These are phyloP conservation scores for Phengaris alcon DNA, from an alignment of 2,888 invertebrate species.

Conservation along the genomic window DNA sequence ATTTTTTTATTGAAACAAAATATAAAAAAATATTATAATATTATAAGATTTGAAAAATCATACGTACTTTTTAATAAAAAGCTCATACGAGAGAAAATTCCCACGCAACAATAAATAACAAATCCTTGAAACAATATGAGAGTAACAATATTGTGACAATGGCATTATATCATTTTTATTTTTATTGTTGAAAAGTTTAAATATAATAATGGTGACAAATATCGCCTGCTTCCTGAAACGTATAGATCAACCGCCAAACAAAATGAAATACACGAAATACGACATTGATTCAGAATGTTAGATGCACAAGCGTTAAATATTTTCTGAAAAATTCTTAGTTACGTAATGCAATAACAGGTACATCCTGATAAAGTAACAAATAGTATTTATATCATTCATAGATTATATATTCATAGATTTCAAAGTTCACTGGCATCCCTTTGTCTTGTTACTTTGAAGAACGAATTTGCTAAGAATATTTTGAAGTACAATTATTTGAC, in stretches of 20 bases:
- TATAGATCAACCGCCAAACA: constrained; percentile 3
- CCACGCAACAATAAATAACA: constrained; percentile 2
- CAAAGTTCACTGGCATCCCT: neutral
- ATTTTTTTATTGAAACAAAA: no score
- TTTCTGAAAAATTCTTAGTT: neutral
- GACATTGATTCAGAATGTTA: neutral
- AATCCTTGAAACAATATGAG: neutral
- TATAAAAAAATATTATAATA: neutral
- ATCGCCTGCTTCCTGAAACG: constrained; percentile 19
- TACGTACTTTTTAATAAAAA: neutral
- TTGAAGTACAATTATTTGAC: neutral
- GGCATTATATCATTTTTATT: constrained; percentile 20
- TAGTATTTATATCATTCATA: no score
- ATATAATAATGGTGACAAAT: constrained; percentile 22
- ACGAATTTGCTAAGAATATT: neutral
- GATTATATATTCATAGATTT: neutral
- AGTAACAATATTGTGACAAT: neutral
- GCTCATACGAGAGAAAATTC: neutral
- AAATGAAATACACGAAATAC: constrained; percentile 18
- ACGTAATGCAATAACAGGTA: neutral
- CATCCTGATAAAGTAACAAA: no score
- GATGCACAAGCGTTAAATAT: neutral
- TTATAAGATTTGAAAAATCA: neutral
- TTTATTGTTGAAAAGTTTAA: constrained; percentile 8
- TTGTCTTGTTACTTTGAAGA: neutral